phyloP scores from a whole-genome alignment of 1,140 invertebrate genomes.

The Atta cephalotes region DNA sequence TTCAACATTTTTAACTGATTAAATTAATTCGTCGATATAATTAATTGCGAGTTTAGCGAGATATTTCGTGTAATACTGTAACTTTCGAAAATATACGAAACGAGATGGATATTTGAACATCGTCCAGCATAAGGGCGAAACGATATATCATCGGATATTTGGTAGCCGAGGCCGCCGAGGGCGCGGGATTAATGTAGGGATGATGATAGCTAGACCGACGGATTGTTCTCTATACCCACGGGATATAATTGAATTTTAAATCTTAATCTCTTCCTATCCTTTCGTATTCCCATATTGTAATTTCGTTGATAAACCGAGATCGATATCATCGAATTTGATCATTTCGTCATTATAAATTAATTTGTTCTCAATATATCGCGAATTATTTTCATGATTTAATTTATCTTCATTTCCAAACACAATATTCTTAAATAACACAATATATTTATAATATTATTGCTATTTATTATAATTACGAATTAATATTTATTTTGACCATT shows the following conservation, averaged over 20 bases:
- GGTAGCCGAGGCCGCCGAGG: slow-evolving; percentile 29
- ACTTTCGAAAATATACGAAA: slow-evolving; percentile 13
- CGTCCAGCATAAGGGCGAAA: slow-evolving; percentile 39
- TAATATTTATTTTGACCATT: neutral
- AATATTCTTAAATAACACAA: neutral
- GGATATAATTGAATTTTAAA: slow-evolving; percentile 80
- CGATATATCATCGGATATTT: slow-evolving; percentile 63
- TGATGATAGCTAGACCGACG: slow-evolving; percentile 58
- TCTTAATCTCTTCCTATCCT: slow-evolving; percentile 28
- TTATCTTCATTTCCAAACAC: neutral
- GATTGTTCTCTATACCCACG: slow-evolving; percentile 73
- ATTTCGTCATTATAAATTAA: slow-evolving; percentile 6
- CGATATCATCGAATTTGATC: slow-evolving; percentile 18
- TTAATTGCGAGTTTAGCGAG: slow-evolving; percentile 3
- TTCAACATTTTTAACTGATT: slow-evolving; percentile 24
- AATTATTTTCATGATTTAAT: neutral
- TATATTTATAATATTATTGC: neutral
- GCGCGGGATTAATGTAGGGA: slow-evolving; percentile 47
- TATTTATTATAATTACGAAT: slow-evolving; percentile 39
- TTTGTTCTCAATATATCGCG: neutral
- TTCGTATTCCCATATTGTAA: slow-evolving; percentile 26
- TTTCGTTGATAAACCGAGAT: neutral
- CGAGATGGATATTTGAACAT: slow-evolving; percentile 44
- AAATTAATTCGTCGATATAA: slow-evolving; percentile 20
- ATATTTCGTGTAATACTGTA: neutral